A percentile compares a stretch with the other conserved stretches of the same genome.
Evolutionary conservation across 1,140 invertebrate genomes (phyloP).

Genomic region (Psix sp.): DNA sequence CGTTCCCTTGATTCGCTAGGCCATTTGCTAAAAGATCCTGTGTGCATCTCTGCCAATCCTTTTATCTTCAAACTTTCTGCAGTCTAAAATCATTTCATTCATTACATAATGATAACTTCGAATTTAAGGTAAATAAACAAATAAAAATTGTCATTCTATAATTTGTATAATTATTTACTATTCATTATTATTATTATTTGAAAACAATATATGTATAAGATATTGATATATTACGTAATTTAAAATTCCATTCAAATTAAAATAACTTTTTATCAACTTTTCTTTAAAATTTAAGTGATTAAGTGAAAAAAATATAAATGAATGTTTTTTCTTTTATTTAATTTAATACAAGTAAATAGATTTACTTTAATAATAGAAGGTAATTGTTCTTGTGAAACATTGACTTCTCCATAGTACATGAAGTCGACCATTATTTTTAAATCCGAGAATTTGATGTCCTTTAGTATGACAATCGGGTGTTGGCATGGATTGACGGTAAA

Average conservation of each 20-base stretch:
- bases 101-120: no score
- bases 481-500: constrained; percentile 91
- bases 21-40: constrained; percentile 82
- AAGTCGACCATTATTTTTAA: constrained; percentile 93
- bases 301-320: constrained; percentile 3
- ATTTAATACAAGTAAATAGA: constrained; percentile 12
- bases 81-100: constrained; percentile 77
- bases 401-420: constrained; percentile 95
- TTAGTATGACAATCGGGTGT: constrained; percentile 93
- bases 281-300: no score
- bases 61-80: constrained; percentile 92
- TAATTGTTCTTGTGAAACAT: constrained; percentile 91
- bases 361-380: constrained; percentile 87
- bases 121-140: no score
- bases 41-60: constrained; percentile 89
- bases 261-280: no score
- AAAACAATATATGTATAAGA: no score
- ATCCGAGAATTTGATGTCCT: constrained; percentile 91
- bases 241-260: no score
- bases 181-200: no score
- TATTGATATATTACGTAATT: constrained; percentile 5
- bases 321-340: background rate
- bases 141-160: no score
- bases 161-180: no score
- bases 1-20: constrained; percentile 70